Percentiles rank a stretch among this genome's conserved stretches.
Conservation (phyloP, 2,113 vertebrate species). For the Apus apus region DNA sequence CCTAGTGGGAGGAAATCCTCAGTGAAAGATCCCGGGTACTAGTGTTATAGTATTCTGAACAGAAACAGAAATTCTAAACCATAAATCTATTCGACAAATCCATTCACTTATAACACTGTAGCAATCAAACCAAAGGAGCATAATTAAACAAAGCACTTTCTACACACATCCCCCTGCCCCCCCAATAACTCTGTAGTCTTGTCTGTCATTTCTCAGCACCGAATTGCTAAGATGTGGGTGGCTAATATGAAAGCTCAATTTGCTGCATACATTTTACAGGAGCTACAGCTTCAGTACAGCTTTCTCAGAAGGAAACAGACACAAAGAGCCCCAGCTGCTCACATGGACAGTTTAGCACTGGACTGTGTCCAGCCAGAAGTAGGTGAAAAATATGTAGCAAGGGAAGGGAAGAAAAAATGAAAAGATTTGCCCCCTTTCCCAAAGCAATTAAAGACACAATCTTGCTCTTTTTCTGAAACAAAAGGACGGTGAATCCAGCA, state of each 20-base stretch:
- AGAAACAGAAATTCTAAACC: not conserved
- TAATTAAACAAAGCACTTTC: not conserved
- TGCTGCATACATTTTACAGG: not conserved
- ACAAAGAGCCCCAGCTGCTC: not conserved
- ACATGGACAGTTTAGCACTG: not conserved
- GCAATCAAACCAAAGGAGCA: not conserved
- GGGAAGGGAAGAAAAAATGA: not conserved
- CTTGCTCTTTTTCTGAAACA: not conserved
- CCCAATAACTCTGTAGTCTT: not conserved
- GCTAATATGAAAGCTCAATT: not conserved
- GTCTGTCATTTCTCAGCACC: not conserved
- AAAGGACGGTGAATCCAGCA: not conserved
- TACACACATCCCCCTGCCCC: not conserved
- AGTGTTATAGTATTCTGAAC: not conserved
- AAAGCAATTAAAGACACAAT: not conserved
- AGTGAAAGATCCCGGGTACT: not conserved
- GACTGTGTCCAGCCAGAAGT: not conserved
- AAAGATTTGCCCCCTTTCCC: not conserved
- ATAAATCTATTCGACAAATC: not conserved
- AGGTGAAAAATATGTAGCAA: not conserved
- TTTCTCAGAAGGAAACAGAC: not conserved
- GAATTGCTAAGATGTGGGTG: not conserved
- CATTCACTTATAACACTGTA: not conserved
- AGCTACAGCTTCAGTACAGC: not conserved
- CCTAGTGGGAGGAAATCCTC: not conserved